phyloP scores from a whole-genome alignment of 2,888 invertebrate genomes.

The Ernsta delagoae region DNA sequence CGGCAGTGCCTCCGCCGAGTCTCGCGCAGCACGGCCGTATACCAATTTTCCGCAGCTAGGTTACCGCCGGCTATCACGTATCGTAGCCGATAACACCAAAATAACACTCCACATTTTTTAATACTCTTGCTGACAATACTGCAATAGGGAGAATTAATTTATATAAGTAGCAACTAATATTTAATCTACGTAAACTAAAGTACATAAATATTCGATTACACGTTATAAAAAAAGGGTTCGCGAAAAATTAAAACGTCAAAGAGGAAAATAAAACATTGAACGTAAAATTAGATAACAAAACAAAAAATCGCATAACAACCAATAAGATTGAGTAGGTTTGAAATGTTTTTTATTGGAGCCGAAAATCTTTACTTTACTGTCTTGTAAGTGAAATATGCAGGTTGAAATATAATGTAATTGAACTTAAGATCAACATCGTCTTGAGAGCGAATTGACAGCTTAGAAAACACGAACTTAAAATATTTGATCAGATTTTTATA shows the following conservation, averaged over 20 bases:
- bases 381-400: constrained; percentile 12
- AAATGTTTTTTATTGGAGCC: not conserved
- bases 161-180: constrained; percentile 58
- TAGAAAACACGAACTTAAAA: too few species aligned
- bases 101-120: constrained; percentile 62
- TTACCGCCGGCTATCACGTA: not conserved
- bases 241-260: constrained; percentile 61
- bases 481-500: too few species aligned
- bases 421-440: not conserved
- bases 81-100: constrained; percentile 39
- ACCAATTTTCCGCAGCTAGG: not conserved
- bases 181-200: constrained; percentile 77
- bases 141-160: constrained; percentile 57
- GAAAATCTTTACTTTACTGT: not conserved
- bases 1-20: too few species aligned
- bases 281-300: constrained; percentile 82
- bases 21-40: too few species aligned
- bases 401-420: not conserved
- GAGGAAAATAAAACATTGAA: constrained; percentile 65
- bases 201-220: constrained; percentile 75
- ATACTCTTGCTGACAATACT: constrained; percentile 60
- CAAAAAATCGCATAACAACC: constrained; percentile 72
- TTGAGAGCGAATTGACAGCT: too few species aligned
- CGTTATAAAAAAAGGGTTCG: constrained; percentile 52
- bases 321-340: constrained; percentile 53